Evolutionary conservation across 2,888 invertebrate species (phyloP), one percentile per base, ranked within the genome.

Genomic region (Leistus spinibarbis): DNA sequence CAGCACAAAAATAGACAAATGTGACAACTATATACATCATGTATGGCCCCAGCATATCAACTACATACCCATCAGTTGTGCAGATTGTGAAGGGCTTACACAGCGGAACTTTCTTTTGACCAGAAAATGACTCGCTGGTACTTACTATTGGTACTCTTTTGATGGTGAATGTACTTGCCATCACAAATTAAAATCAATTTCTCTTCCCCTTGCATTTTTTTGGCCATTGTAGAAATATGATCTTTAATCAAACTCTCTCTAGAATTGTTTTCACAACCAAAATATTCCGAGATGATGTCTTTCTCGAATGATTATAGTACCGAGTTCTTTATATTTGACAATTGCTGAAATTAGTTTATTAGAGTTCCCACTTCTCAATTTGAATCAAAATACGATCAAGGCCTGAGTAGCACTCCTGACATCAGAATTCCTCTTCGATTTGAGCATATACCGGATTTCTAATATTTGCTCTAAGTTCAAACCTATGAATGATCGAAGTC

Each of bases 31-130:
- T n/a, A n/a, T n/a, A n/a, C n/a, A n/a, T n/a, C n/a, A n/a, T 22
- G 24, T 54, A 79, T 13, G 79, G 77, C n/a, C 79, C 79, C 9
- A 57, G 23, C 54, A 78, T 73, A 24, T 79, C 77, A 54, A 78
- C 56, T 13, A 79, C 56, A 66, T 54, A 79, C 7, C 78, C 78
- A 76, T 79, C 67, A 10, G 79, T 78, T 5, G 79, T 76, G 54
- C 78, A 77, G 63, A 79, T 75, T 4, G 78, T 79, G 63, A 79
- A 79, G 23, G 78, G 78, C 70, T 79, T 78, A 53, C 76, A 78
- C 5, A 79, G 57, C 16, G 76, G 76, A 5, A 27, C 57, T 53
- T 79, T 79, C 54, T 79, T 79, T 64, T 77, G 77, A 0, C 79
- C 79, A 9, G 76, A 67, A 22, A 71, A 77, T 3, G 77, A 76